Conservation (phyloP, 2,888 invertebrate species). For the Eulithis prunata region DNA sequence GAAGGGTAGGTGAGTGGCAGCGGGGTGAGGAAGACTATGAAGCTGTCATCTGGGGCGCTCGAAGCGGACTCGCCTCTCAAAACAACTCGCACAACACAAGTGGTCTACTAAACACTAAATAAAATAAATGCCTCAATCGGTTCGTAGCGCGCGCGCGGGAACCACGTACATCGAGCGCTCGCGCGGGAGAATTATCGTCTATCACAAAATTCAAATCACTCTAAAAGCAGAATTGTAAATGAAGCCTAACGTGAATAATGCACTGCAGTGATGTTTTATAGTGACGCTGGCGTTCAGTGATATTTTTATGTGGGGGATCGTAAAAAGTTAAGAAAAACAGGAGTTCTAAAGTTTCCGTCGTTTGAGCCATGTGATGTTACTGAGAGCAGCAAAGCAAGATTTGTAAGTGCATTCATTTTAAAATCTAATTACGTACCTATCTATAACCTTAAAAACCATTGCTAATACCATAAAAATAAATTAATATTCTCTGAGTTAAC, state of each 20-base stretch:
- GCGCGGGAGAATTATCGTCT: constrained; percentile 40
- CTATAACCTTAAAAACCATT: background rate
- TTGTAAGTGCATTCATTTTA: constrained; percentile 67
- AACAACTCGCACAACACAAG: constrained; percentile 42
- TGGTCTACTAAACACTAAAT: constrained; percentile 8
- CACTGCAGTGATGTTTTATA: constrained; percentile 56
- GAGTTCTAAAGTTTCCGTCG: constrained; percentile 72
- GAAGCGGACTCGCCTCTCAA: constrained; percentile 46
- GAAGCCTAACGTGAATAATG: constrained; percentile 47
- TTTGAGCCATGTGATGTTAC: constrained; percentile 82
- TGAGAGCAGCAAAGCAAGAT: constrained; percentile 66
- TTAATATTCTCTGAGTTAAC: no score
- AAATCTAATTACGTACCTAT: constrained; percentile 4
- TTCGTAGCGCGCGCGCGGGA: constrained; percentile 65
- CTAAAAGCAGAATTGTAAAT: constrained; percentile 42
- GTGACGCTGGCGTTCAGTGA: constrained; percentile 63
- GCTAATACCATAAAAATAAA: background rate
- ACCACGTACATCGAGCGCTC: constrained; percentile 44
- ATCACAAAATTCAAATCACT: constrained; percentile 46
- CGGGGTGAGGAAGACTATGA: constrained; percentile 64
- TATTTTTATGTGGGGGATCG: constrained; percentile 62
- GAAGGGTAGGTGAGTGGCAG: constrained; percentile 35
- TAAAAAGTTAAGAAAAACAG: constrained; percentile 69
- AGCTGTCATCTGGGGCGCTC: constrained; percentile 70
- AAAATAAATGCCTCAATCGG: constrained; percentile 50